A percentile compares a stretch with the other conserved stretches of the same genome.
Evolutionary conservation across 2,797 vertebrate genomes (phyloP).

Genomic region (Rhabdomys pumilio): DNA sequence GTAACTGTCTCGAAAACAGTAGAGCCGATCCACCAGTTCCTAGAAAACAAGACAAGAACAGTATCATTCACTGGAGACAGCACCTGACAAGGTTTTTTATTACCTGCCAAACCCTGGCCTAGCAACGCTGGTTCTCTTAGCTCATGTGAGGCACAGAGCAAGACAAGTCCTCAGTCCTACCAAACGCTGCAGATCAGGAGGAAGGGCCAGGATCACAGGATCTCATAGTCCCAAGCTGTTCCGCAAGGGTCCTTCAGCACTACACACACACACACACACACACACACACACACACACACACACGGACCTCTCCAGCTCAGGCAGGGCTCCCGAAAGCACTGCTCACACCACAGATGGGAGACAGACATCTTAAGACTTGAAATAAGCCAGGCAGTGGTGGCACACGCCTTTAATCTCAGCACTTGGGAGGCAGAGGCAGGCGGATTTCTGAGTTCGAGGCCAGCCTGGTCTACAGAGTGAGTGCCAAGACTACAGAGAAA

Average conservation of each 20-base stretch:
- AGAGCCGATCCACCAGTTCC: slow-evolving; percentile 94
- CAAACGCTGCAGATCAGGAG: background rate
- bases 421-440: no score
- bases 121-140: slow-evolving; percentile 9
- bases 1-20: slow-evolving; percentile 94
- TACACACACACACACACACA: background rate
- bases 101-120: background rate
- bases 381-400: background rate
- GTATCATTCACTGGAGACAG: background rate
- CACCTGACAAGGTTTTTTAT: background rate
- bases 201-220: background rate
- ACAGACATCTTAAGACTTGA: slow-evolving; percentile 23
- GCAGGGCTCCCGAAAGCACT: slow-evolving; percentile 28
- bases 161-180: background rate
- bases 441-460: no score
- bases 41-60: slow-evolving; percentile 73
- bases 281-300: background rate
- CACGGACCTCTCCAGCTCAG: background rate
- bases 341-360: background rate
- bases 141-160: background rate
- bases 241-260: background rate
- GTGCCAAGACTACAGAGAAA: no score
- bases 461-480: no score
- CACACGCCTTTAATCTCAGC: no score
- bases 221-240: background rate